A percentile compares a stretch with the other conserved stretches of the same genome.
These are phyloP conservation scores for Drosophila sproati DNA, from an alignment of 1,140 invertebrate species.

Conservation along the genomic window DNA sequence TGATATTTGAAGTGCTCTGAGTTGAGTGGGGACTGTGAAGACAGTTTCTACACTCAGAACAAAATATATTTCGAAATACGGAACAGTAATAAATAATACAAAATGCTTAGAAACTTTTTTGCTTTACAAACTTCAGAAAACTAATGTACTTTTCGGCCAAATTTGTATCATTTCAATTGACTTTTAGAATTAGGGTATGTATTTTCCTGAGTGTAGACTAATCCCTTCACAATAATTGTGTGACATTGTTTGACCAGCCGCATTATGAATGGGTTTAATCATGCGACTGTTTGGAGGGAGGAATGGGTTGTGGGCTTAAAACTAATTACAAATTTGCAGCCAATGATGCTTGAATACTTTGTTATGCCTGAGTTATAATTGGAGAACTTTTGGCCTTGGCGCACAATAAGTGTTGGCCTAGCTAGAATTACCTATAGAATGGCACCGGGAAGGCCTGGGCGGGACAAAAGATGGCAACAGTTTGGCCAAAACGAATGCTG, in stretches of 20 bases:
- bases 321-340: constrained; percentile 59
- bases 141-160: no score
- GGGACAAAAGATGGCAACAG: constrained; percentile 87
- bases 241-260: constrained; percentile 34
- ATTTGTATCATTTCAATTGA: no score
- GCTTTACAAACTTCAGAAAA: no score
- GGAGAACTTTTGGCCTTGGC: constrained; percentile 47
- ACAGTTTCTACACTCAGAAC: no score
- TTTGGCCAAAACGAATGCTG: constrained; percentile 54
- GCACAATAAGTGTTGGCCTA: constrained; percentile 53
- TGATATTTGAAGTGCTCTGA: constrained; percentile 11
- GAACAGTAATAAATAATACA: no score
- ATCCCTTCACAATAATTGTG: constrained; percentile 30
- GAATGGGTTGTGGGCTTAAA: constrained; percentile 12
- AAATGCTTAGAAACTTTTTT: no score
- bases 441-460: constrained; percentile 89
- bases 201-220: background rate
- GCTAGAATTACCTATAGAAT: constrained; percentile 86
- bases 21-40: no score
- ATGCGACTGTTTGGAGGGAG: constrained; percentile 18
- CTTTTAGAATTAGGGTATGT: no score
- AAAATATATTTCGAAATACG: no score
- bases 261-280: constrained; percentile 56
- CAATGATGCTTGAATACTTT: constrained; percentile 66
- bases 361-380: constrained; percentile 38